Evolutionary conservation across 2,888 invertebrate species (phyloP).

Genomic region (Nomada fabriciana): DNA sequence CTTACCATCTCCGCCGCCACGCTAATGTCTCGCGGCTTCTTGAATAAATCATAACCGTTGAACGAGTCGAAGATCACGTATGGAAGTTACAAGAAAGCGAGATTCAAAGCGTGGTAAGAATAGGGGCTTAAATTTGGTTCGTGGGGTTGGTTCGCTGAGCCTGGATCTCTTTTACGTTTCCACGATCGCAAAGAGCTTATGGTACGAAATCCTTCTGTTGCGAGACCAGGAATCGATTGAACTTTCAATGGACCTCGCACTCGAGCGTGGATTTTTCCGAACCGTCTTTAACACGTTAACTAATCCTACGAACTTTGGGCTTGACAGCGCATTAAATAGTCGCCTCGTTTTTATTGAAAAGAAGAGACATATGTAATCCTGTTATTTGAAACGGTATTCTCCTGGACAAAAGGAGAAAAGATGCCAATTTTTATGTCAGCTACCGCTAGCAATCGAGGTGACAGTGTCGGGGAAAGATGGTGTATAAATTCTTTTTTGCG

Average conservation of each 20-base stretch:
- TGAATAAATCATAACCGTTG: constrained; percentile 28
- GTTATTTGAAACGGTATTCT: neutral
- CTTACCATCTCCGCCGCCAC: constrained; percentile 9
- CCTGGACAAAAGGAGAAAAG: neutral
- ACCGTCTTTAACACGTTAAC: no score
- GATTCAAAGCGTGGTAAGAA: neutral
- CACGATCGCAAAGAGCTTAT: neutral
- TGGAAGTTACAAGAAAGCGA: neutral
- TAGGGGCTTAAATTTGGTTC: neutral
- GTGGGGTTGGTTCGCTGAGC: neutral
- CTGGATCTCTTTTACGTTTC: neutral
- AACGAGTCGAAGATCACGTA: neutral
- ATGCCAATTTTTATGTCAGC: constrained; percentile 5
- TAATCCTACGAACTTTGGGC: neutral
- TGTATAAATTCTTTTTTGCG: neutral
- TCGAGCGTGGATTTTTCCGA: no score
- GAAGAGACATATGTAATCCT: neutral
- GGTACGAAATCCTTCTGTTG: neutral
- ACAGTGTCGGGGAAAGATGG: neutral
- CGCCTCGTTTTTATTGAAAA: constrained; percentile 3
- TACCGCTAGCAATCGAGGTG: neutral
- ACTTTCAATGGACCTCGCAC: neutral
- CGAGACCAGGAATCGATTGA: neutral
- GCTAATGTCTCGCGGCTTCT: neutral
- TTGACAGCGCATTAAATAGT: neutral